phyloP scores from a whole-genome alignment of 2,888 invertebrate genomes.

The Pherbina coryleti region DNA sequence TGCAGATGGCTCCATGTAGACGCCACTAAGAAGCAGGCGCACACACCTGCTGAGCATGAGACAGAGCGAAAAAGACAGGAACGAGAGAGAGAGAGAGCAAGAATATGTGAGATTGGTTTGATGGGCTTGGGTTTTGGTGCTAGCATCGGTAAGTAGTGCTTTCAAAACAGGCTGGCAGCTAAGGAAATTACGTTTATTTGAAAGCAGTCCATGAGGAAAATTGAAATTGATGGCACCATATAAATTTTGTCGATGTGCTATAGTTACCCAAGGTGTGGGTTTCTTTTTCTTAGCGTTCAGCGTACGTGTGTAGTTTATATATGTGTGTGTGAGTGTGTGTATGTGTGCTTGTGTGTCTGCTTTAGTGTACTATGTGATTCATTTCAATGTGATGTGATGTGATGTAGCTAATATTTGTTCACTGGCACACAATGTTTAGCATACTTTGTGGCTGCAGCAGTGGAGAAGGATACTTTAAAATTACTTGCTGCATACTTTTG shows the following conservation, averaged over 20 bases:
- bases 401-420: too few species aligned
- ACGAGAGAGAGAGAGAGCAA: background rate
- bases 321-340: background rate
- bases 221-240: constrained; percentile 64
- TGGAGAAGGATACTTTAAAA: too few species aligned
- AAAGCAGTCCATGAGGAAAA: constrained; percentile 56
- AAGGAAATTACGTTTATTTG: constrained; percentile 45
- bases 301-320: too few species aligned
- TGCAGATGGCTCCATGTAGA: constrained; percentile 46
- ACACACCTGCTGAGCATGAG: constrained; percentile 37
- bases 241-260: constrained; percentile 29
- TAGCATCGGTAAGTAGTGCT: background rate
- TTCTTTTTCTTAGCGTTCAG: background rate
- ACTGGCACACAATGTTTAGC: too few species aligned
- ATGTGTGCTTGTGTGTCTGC: background rate
- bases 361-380: background rate
- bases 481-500: too few species aligned
- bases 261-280: background rate
- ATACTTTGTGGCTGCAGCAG: too few species aligned
- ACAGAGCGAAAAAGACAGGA: too few species aligned
- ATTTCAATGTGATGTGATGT: too few species aligned
- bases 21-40: constrained; percentile 12
- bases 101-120: background rate
- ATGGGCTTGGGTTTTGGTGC: background rate
- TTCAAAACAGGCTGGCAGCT: background rate